Conservation (phyloP, 2,113 vertebrate species). For the Megatriorchis doriae region DNA sequence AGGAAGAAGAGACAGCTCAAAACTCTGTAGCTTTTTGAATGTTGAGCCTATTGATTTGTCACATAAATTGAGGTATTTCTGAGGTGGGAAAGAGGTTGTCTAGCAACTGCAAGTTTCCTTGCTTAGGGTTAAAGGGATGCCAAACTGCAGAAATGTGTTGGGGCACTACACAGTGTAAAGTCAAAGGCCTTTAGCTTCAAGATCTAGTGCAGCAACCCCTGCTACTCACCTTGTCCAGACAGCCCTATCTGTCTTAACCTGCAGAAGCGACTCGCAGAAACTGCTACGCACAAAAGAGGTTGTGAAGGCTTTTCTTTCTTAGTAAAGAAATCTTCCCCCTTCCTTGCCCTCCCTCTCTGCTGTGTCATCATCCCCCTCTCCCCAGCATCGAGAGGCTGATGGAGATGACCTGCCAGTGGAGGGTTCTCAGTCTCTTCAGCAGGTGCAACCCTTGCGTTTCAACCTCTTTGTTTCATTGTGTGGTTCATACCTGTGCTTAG, state of each 20-base stretch:
- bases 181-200: neutral
- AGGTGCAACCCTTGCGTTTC: neutral
- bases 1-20: neutral
- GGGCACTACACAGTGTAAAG: neutral
- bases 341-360: neutral
- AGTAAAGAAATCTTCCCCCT: neutral
- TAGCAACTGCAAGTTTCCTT: constrained; percentile 21
- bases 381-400: neutral
- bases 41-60: neutral
- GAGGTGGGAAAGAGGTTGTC: constrained; percentile 7
- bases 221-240: neutral
- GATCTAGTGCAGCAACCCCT: neutral
- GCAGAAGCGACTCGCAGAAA: neutral
- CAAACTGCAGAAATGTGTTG: constrained; percentile 7
- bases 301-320: too few relatives aligned
- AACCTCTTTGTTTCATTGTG: neutral
- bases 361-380: neutral
- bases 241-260: constrained; percentile 13
- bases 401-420: neutral
- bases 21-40: neutral
- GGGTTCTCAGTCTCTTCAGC: neutral
- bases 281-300: neutral
- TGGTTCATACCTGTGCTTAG: neutral
- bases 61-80: neutral
- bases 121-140: constrained; percentile 4